Conservation (phyloP, 2,888 invertebrate genomes). For the Lasioglossum lativentre region DNA sequence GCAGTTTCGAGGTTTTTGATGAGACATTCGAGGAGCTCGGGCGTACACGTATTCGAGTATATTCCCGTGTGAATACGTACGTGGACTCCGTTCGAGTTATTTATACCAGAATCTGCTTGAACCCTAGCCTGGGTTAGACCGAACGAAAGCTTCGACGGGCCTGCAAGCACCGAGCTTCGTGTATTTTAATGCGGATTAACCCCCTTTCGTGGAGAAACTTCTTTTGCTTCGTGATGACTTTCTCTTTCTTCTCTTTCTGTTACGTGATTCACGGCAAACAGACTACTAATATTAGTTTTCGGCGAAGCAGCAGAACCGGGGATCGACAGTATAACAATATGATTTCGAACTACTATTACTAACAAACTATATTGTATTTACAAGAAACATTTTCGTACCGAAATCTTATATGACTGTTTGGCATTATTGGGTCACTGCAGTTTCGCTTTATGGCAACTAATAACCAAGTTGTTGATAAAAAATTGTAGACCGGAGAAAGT, state of each 20-base stretch:
- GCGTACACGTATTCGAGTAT: not conserved
- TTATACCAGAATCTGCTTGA: conserved; percentile 74
- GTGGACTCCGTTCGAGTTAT: conserved; percentile 72
- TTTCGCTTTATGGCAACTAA: no score
- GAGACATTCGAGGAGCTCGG: not conserved
- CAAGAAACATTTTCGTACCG: no score
- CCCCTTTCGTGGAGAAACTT: conserved; percentile 14
- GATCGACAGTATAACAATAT: not conserved
- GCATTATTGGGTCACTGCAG: no score
- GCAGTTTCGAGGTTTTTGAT: not conserved
- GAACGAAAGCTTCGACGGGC: conserved; percentile 30
- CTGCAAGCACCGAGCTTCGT: conserved; percentile 18
- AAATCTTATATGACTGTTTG: no score
- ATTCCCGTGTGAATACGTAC: conserved; percentile 30
- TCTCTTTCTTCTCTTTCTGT: not conserved
- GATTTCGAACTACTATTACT: not conserved
- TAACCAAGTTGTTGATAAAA: no score
- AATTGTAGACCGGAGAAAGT: no score
- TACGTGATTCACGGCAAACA: not conserved
- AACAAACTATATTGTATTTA: no score
- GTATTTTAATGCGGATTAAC: conserved; percentile 54
- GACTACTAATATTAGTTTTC: not conserved
- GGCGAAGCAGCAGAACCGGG: not conserved
- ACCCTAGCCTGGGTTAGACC: conserved; percentile 35
- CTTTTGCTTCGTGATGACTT: not conserved